A percentile compares a stretch with the other conserved stretches of the same genome.
Evolutionary conservation across 2,888 invertebrate species (phyloP).

Genomic region (Caenorhabditis wallacei): DNA sequence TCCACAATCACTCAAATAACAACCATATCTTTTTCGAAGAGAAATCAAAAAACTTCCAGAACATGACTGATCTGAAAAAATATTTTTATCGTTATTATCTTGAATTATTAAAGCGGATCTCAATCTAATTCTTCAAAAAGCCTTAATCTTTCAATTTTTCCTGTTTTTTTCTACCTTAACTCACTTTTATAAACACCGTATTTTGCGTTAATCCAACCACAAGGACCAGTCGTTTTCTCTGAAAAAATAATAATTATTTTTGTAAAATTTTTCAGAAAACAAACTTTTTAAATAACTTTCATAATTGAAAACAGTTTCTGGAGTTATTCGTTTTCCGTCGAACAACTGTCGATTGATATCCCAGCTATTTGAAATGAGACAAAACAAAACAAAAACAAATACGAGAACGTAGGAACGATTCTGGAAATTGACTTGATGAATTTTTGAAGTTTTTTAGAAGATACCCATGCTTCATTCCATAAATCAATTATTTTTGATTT

Average conservation of each 20-base stretch:
- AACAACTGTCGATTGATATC: background rate
- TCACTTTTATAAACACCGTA: conserved; percentile 1
- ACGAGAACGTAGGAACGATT: conserved; percentile 12
- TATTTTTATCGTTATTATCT: too few species aligned
- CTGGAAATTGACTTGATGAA: background rate
- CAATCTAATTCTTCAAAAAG: too few species aligned
- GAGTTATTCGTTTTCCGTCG: conserved; percentile 10
- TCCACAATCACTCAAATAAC: conserved; percentile 33
- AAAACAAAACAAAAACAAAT: background rate
- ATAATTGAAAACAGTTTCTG: conserved; percentile 4
- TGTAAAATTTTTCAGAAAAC: background rate
- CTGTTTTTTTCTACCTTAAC: too few species aligned
- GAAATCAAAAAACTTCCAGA: background rate
- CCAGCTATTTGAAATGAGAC: background rate
- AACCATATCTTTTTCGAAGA: conserved; percentile 14
- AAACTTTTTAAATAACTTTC: background rate
- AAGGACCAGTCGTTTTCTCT: background rate
- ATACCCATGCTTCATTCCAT: conserved; percentile 17
- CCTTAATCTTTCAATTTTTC: too few species aligned
- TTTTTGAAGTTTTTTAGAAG: background rate
- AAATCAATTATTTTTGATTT: background rate
- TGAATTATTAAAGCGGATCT: too few species aligned
- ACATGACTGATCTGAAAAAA: conserved; percentile 19
- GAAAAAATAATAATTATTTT: background rate
- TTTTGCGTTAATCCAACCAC: conserved; percentile 16